These are phyloP conservation scores for Polydrusus cervinus DNA, from an alignment of 2,888 invertebrate species.

Conservation along the genomic window DNA sequence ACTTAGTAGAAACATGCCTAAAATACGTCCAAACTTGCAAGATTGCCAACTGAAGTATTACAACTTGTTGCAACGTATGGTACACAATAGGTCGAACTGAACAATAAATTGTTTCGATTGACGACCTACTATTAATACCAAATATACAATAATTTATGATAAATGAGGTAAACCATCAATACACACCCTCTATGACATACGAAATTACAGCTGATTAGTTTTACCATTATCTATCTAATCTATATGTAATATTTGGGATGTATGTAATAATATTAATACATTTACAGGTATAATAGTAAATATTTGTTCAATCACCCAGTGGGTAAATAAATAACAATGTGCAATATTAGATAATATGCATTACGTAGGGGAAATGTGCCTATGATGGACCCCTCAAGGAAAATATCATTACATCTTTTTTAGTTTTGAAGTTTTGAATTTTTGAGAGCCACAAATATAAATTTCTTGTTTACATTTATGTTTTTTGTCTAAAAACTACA, in stretches of 20 bases:
- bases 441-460: too few species aligned
- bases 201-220: constrained; percentile 6
- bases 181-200: not conserved
- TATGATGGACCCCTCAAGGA: too few species aligned
- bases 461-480: too few species aligned
- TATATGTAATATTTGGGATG: constrained; percentile 22
- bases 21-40: constrained; percentile 15
- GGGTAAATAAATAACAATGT: constrained; percentile 31
- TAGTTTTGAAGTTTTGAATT: too few species aligned
- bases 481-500: too few species aligned
- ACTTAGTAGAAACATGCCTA: not conserved
- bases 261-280: constrained; percentile 23
- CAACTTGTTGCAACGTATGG: not conserved
- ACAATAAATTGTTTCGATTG: not conserved
- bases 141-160: not conserved
- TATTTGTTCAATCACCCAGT: constrained; percentile 10
- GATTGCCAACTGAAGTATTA: constrained; percentile 1
- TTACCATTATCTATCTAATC: constrained; percentile 7
- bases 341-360: too few species aligned
- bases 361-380: too few species aligned
- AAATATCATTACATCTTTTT: too few species aligned
- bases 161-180: too few species aligned
- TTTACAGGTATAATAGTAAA: constrained; percentile 17
- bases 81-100: constrained; percentile 21
- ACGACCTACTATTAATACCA: not conserved